phyloP scores from a whole-genome alignment of 2,797 vertebrate species.

The Argyrosomus regius region DNA sequence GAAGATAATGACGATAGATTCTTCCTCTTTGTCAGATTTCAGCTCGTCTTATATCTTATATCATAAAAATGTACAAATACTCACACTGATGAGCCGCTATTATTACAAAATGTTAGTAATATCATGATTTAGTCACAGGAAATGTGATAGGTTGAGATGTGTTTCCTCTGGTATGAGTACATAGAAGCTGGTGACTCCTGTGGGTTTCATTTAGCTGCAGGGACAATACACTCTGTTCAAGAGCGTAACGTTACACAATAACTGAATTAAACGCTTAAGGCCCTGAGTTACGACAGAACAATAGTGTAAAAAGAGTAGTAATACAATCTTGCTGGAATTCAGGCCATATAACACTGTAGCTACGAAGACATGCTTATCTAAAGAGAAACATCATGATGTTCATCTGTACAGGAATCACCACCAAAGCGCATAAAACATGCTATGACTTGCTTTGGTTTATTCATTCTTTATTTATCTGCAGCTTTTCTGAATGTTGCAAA shows the following conservation, averaged over 20 bases:
- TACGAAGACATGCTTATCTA: not conserved
- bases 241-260: conserved; percentile 14
- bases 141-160: not conserved
- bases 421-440: not conserved
- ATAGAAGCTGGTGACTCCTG: not conserved
- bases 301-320: not conserved
- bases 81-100: not conserved
- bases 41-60: not conserved
- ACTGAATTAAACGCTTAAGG: not conserved
- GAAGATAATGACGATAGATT: not conserved
- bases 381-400: not conserved
- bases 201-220: not conserved
- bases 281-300: not conserved
- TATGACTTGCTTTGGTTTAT: not conserved
- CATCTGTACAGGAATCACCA: not conserved
- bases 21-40: not conserved
- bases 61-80: not conserved
- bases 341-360: not conserved
- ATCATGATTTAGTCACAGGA: not conserved
- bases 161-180: not conserved
- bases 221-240: not conserved
- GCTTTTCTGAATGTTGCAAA: not conserved
- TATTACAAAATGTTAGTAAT: not conserved
- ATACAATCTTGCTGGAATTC: not conserved
- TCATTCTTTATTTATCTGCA: not conserved